Base-by-base conservation (phyloP, 2,888 invertebrate species). In the Glyphotaelius pellucidus region DNA sequence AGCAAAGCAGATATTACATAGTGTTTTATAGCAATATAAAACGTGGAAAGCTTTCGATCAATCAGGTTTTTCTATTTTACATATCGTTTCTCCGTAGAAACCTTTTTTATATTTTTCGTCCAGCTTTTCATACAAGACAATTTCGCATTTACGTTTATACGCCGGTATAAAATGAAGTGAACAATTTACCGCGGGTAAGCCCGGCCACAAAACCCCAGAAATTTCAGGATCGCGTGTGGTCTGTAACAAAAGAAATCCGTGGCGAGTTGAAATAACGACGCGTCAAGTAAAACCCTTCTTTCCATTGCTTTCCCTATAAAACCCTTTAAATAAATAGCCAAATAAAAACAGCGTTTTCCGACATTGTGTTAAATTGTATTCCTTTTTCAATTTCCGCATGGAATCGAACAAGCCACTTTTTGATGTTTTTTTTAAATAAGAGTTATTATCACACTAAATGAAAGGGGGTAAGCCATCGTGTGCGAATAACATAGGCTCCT, bases 241-340 rank as follows among this genome's bases (percentile, higher is more conserved):
- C 42, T 30, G 86, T 86, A 86, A 86, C 86, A 38, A 86, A 86
- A 42, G 86, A 86, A 42, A 85, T 85, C 85, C 85, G 85, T 35
- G 85, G n/a, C 14, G 85, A 30, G 42, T 19, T 42, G 42, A 38
- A 85, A 86, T 86, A 86, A 86, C 30, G 86, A 86, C 42, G 86
- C 42, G 47, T 42, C 86, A 42, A 42, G 86, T 42, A 42, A 86
- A 19, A 83, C 83, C 35, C 19, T 83, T 83, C 32, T 35, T 67
- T 83, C 35, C 83, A 7, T 35, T 83, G 35, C 25, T 83, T 35
- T 83, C n/a, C 19, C 35, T 83, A 83, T 67, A 25, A 67, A 67
- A 67, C 67, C 67, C 25, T 67, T 25, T 67, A 67, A n/a, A 67
- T 67, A 67, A 52, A 52, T 67, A 0, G 67, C 67, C 25, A 25